phyloP scores from a whole-genome alignment of 2,888 invertebrate genomes.

The Cantharis rustica region DNA sequence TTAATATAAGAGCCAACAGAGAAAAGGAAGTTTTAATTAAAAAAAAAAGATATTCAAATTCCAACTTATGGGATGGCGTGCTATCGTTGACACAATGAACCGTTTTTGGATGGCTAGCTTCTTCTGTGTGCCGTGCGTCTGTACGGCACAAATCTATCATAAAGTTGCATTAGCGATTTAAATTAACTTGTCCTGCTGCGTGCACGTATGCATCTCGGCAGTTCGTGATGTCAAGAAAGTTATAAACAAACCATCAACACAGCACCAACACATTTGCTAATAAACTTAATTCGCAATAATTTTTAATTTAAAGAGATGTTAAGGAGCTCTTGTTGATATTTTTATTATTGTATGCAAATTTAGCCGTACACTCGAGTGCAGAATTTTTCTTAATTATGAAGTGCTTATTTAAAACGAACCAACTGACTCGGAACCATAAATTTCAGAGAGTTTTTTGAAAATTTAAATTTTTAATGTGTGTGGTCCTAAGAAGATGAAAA shows the following conservation, averaged over 20 bases:
- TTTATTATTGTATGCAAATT: background rate
- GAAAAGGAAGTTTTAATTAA: background rate
- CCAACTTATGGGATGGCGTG: background rate
- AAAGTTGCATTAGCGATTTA: background rate
- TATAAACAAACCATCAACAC: slow-evolving; percentile 5
- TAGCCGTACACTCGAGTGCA: background rate
- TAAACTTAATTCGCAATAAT: background rate
- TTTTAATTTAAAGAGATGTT: background rate
- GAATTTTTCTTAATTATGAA: background rate
- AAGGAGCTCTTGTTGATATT: background rate
- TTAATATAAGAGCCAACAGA: background rate
- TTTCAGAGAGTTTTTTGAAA: background rate
- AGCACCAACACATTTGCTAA: background rate
- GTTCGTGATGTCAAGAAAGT: slow-evolving; percentile 1
- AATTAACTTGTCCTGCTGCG: slow-evolving; percentile 3
- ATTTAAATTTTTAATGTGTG: slow-evolving; percentile 33
- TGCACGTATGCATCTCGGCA: background rate
- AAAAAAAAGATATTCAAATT: background rate
- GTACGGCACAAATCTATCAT: background rate
- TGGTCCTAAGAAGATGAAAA: slow-evolving; percentile 37
- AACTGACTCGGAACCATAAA: background rate
- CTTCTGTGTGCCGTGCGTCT: background rate
- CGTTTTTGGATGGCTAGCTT: background rate
- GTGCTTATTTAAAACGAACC: background rate
- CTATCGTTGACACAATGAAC: background rate